Conservation (phyloP, 2,888 invertebrate species). For the Caenorhabditis sp. region DNA sequence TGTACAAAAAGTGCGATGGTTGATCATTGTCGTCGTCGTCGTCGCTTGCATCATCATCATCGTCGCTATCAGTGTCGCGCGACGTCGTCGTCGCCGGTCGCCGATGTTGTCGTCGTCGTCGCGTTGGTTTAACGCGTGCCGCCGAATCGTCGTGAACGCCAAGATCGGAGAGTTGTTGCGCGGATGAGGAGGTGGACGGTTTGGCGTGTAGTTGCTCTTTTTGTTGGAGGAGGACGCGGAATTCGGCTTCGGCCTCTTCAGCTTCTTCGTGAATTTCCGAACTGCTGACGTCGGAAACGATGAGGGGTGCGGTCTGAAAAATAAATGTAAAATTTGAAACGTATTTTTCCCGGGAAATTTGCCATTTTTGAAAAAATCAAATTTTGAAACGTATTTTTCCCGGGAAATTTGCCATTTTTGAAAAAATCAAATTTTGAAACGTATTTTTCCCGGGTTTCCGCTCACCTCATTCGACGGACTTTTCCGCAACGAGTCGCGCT, state of each 20-base stretch:
- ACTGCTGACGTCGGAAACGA: slow-evolving; percentile 58
- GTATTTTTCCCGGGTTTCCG: too few relatives aligned
- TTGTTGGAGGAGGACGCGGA: background rate
- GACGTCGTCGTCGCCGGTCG: background rate
- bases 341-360: too few relatives aligned
- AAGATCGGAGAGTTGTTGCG: slow-evolving; percentile 9
- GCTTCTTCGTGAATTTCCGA: slow-evolving; percentile 52
- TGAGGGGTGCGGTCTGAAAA: slow-evolving; percentile 37
- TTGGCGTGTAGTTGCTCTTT: background rate
- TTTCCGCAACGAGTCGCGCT: slow-evolving; percentile 25
- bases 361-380: too few relatives aligned
- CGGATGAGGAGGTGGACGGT: slow-evolving; percentile 21
- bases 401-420: too few relatives aligned
- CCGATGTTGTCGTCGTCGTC: background rate
- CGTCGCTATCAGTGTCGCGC: slow-evolving; percentile 1
- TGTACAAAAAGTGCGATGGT: slow-evolving; percentile 40
- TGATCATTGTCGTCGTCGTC: slow-evolving; percentile 73
- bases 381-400: too few relatives aligned
- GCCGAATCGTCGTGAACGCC: slow-evolving; percentile 36
- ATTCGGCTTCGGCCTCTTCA: background rate
- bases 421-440: too few relatives aligned
- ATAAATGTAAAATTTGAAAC: background rate
- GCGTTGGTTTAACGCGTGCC: slow-evolving; percentile 8
- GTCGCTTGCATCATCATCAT: slow-evolving; percentile 73
- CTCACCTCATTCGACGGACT: slow-evolving; percentile 22